Percentiles rank a stretch among this genome's conserved stretches.
These are phyloP conservation scores for Aricia agestis DNA, from an alignment of 1,140 invertebrate species.

Conservation along the genomic window DNA sequence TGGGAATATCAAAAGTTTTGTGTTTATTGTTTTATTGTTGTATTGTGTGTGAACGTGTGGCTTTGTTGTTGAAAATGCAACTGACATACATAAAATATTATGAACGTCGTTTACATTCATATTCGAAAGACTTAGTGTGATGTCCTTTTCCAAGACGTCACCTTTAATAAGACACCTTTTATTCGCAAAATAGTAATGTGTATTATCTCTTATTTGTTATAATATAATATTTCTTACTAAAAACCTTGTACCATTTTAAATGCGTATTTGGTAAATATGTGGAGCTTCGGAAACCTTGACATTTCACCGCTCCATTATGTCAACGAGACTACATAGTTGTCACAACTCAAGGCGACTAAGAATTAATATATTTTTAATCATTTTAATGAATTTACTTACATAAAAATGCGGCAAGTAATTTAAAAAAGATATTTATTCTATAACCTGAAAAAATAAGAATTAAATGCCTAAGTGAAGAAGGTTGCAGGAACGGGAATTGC, in stretches of 20 bases:
- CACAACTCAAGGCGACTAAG: not conserved
- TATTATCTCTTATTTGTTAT: no score
- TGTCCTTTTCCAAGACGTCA: no score
- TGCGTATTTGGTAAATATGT: not conserved
- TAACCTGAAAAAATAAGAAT: no score
- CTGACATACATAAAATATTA: conserved; percentile 1
- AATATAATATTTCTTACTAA: no score
- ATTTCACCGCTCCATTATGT: not conserved
- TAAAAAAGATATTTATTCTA: no score
- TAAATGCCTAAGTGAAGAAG: no score
- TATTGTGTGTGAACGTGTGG: conserved; percentile 7
- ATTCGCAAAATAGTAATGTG: no score
- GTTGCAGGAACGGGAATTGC: no score
- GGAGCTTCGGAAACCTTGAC: not conserved
- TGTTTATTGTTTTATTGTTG: conserved; percentile 19
- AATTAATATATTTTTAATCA: not conserved
- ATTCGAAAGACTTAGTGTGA: no score
- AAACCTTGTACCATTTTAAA: not conserved
- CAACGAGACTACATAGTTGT: not conserved
- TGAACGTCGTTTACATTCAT: not conserved
- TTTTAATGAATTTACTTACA: not conserved
- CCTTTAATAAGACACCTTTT: no score
- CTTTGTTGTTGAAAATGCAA: conserved; percentile 12
- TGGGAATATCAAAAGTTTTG: conserved; percentile 19
- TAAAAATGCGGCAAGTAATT: no score